Evolutionary conservation across 2,888 invertebrate species (phyloP), one percentile per base, ranked within the genome.

Genomic region (Drosophila pseudotalamancana): DNA sequence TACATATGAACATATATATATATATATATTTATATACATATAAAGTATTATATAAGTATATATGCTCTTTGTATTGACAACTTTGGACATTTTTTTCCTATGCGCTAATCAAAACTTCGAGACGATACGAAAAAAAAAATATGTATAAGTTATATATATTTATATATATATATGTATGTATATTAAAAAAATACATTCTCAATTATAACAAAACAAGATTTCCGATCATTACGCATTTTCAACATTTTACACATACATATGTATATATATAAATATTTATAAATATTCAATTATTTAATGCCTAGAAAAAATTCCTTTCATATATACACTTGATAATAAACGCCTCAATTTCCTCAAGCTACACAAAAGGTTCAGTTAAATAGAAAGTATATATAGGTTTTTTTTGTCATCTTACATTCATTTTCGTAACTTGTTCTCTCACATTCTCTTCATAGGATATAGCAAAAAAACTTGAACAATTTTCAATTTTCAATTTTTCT

Each of bases 71-170:
- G 72, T 72, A 68, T 87, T 87, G 84, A 84, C 81, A 83, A 69
- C 84, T 84, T 86, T 86, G 81, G 87, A 84, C 84, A 83, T 75
- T 73, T 82, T 73, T 82, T 65, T 56, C 51, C 71, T 66, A 64
- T 55, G 40, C 68, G 35, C 67, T 70, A 70, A 46, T 48, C 66
- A 71, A 51, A 66, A 48, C 67, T 56, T 16, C 31, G 59, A 59
- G 67, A 71, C 51, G 55, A 37, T 61, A 23, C 27, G 31, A 53
- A 55, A 63, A 76, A 72, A 64, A 61, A 59, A 50, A 50, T 11
- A 27, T 27, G n/a, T 35, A 27, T 42, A 57, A 53, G 23, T 74
- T 74, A 61, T 55, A 54, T 32, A 50, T 48, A 32, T 31, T 62
- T 46, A 39, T 68, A 37, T 61, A 40, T 46, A 21, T 53, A 70